Evolutionary conservation across 2,797 vertebrate species (phyloP).

Genomic region (Cyprinodon diabolis): DNA sequence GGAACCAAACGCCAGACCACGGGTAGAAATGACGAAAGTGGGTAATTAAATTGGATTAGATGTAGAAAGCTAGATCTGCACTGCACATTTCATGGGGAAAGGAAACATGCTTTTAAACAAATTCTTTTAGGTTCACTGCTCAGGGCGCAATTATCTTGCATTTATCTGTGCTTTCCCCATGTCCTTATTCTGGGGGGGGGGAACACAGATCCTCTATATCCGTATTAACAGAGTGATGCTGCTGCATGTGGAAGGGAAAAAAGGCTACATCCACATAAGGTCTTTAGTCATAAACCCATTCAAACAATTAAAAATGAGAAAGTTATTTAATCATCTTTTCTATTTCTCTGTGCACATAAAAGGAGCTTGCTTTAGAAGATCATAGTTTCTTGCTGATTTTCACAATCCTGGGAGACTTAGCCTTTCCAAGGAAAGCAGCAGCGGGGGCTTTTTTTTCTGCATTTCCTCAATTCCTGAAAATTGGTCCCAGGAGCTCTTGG

Average conservation of each 20-base stretch:
- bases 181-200: constrained; percentile 14
- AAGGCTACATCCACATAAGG: constrained; percentile 14
- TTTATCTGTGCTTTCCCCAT: constrained; percentile 9
- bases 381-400: constrained; percentile 55
- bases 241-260: constrained; percentile 30
- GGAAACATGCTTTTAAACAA: neutral
- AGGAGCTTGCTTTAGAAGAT: constrained; percentile 51
- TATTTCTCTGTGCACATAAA: constrained; percentile 54
- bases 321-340: constrained; percentile 57
- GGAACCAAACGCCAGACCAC: neutral
- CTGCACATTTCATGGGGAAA: neutral
- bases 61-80: neutral
- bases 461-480: constrained; percentile 25
- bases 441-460: constrained; percentile 12
- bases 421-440: constrained; percentile 52
- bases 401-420: constrained; percentile 60
- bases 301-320: constrained; percentile 65
- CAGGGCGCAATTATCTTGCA: constrained; percentile 5
- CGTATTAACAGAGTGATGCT: constrained; percentile 31
- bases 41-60: constrained; percentile 5
- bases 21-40: neutral
- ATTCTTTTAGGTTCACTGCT: constrained; percentile 16
- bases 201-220: constrained; percentile 23
- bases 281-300: constrained; percentile 31
- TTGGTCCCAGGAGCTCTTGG: constrained; percentile 52